Evolutionary conservation across 2,888 invertebrate species (phyloP).

Genomic region (Agonopterix arenella): DNA sequence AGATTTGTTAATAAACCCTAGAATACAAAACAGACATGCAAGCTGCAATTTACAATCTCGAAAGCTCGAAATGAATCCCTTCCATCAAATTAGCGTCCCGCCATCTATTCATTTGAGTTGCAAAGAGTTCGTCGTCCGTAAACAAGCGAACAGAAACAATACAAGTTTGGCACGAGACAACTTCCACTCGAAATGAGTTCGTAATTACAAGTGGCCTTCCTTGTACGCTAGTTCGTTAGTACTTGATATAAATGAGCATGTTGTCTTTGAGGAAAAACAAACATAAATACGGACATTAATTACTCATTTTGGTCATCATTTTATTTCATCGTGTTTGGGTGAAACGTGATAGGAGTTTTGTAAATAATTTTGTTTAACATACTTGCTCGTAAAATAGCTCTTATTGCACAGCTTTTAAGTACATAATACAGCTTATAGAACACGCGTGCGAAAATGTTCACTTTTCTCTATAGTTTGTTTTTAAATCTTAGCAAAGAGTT

Average conservation of each 20-base stretch:
- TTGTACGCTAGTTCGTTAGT: conserved; percentile 11
- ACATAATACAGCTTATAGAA: too few relatives aligned
- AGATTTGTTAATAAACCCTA: too few relatives aligned
- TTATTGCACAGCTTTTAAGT: too few relatives aligned
- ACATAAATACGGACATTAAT: conserved; percentile 10
- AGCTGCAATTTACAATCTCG: background rate
- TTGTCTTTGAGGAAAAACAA: conserved; percentile 8
- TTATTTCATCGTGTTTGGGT: too few relatives aligned
- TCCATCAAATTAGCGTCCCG: background rate
- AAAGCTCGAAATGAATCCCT: background rate
- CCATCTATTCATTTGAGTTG: conserved; percentile 7
- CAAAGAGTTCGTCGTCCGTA: conserved; percentile 15
- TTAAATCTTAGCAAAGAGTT: too few relatives aligned
- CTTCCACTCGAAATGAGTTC: conserved; percentile 34
- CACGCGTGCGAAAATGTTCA: too few relatives aligned
- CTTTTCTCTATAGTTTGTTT: too few relatives aligned
- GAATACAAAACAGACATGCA: too few relatives aligned
- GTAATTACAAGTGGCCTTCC: conserved; percentile 33
- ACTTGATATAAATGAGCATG: conserved; percentile 5
- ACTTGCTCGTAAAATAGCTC: too few relatives aligned
- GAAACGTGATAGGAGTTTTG: too few relatives aligned
- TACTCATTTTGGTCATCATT: too few relatives aligned
- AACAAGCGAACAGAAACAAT: conserved; percentile 38
- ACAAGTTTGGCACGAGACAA: conserved; percentile 37
- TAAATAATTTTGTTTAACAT: too few relatives aligned